phyloP scores from a whole-genome alignment of 2,797 vertebrate genomes.

The Pampus argenteus region DNA sequence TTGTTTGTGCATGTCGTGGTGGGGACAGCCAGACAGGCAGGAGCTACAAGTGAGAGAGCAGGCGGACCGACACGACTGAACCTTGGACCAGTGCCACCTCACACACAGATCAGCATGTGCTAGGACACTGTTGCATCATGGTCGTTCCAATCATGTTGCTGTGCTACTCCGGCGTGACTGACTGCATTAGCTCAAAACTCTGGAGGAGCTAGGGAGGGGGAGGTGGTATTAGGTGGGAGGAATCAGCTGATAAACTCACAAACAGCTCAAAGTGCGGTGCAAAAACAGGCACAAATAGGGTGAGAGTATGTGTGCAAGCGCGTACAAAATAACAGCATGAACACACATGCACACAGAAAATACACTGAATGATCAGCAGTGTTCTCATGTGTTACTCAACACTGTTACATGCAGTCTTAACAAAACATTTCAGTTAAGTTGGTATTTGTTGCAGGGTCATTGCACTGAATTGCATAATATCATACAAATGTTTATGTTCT shows the following conservation, averaged over 20 bases:
- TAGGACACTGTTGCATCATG: slow-evolving; percentile 81
- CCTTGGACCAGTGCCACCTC: slow-evolving; percentile 77
- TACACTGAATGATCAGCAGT: neutral
- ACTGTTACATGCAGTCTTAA: neutral
- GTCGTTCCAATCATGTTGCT: slow-evolving; percentile 62
- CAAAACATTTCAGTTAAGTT: neutral
- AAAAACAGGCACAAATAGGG: slow-evolving; percentile 14
- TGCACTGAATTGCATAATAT: neutral
- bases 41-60: slow-evolving; percentile 40
- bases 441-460: neutral
- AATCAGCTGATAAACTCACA: slow-evolving; percentile 72
- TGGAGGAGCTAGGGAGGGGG: slow-evolving; percentile 42
- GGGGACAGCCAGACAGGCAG: slow-evolving; percentile 34
- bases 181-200: slow-evolving; percentile 60
- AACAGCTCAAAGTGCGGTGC: slow-evolving; percentile 68
- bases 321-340: slow-evolving; percentile 2
- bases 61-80: slow-evolving; percentile 59
- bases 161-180: slow-evolving; percentile 69
- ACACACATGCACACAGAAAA: neutral
- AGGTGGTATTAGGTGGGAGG: slow-evolving; percentile 49
- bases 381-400: neutral
- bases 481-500: neutral
- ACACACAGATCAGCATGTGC: slow-evolving; percentile 82
- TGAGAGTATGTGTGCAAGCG: neutral
- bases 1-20: too few species aligned